Conservation (phyloP, 2,797 vertebrate genomes). For the Denticeps clupeoides region DNA sequence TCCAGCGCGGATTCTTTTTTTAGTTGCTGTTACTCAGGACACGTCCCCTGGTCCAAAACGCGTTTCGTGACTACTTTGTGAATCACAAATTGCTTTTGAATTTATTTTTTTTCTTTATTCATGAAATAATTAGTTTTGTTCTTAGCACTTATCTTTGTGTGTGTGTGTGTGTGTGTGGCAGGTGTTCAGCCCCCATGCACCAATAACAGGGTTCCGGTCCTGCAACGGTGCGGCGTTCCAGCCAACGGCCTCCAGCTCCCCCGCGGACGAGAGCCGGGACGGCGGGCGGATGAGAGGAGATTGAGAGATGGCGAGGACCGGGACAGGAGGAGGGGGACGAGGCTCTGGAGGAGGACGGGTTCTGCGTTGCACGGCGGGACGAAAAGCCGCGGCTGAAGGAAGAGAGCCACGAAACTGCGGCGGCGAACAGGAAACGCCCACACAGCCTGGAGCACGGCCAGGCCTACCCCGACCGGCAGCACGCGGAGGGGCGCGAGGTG, state of each 20-base stretch:
- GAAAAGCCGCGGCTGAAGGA: slow-evolving; percentile 48
- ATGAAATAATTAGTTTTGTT: background rate
- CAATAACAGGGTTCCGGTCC: slow-evolving; percentile 57
- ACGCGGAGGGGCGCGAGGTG: slow-evolving; percentile 45
- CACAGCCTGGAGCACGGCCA: slow-evolving; percentile 59
- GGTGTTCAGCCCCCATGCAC: slow-evolving; percentile 39
- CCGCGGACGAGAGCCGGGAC: slow-evolving; percentile 22
- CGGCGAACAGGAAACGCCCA: slow-evolving; percentile 70
- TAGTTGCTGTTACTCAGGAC: no score
- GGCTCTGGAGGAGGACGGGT: slow-evolving; percentile 24
- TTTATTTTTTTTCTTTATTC: slow-evolving; percentile 2
- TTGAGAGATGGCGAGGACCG: slow-evolving; percentile 21
- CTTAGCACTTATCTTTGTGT: background rate
- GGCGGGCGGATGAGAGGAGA: slow-evolving; percentile 7
- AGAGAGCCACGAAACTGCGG: slow-evolving; percentile 43
- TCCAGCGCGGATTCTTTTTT: background rate
- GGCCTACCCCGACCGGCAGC: slow-evolving; percentile 59
- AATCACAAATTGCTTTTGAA: background rate
- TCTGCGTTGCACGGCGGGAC: slow-evolving; percentile 39
- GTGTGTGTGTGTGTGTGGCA: slow-evolving; percentile 21
- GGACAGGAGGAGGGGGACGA: slow-evolving; percentile 30
- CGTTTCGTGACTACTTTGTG: no score
- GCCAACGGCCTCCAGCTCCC: slow-evolving; percentile 32
- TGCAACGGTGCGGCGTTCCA: slow-evolving; percentile 47
- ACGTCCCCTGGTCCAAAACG: no score